These are phyloP conservation scores for Uria aalge DNA, from an alignment of 2,113 vertebrate genomes.

Conservation along the genomic window DNA sequence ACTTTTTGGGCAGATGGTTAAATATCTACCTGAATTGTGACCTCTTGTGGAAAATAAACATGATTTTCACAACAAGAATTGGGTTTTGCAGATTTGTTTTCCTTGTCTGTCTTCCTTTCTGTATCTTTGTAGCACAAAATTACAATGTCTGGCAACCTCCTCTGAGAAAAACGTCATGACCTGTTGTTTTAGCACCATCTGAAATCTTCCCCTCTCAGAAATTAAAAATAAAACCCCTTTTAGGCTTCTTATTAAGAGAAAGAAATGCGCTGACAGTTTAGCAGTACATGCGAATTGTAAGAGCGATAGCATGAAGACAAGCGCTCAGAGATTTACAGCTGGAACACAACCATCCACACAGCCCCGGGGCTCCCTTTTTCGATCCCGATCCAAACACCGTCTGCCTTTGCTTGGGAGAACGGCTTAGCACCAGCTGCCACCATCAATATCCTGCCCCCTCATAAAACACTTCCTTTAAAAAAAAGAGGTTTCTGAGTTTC, in stretches of 20 bases:
- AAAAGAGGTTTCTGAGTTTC: not conserved
- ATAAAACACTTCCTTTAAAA: not conserved
- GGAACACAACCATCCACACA: not conserved
- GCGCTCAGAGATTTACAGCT: not conserved
- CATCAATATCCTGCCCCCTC: not conserved
- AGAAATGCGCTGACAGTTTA: not conserved
- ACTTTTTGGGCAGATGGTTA: not conserved
- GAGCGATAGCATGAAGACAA: not conserved
- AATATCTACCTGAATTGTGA: not conserved
- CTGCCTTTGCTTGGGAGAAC: not conserved
- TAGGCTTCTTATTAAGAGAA: not conserved
- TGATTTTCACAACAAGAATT: not conserved
- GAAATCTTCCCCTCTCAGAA: not conserved
- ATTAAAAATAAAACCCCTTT: not conserved
- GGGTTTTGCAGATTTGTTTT: not conserved
- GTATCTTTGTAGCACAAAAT: not conserved
- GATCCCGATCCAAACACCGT: not conserved
- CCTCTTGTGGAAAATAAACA: not conserved
- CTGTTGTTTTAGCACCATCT: not conserved
- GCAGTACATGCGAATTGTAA: not conserved
- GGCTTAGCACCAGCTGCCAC: not conserved
- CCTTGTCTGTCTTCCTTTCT: not conserved
- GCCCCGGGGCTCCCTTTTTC: not conserved
- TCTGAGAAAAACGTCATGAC: not conserved
- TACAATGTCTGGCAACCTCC: not conserved